phyloP scores from a whole-genome alignment of 2,888 invertebrate species.

The Andrena chrysosceles region DNA sequence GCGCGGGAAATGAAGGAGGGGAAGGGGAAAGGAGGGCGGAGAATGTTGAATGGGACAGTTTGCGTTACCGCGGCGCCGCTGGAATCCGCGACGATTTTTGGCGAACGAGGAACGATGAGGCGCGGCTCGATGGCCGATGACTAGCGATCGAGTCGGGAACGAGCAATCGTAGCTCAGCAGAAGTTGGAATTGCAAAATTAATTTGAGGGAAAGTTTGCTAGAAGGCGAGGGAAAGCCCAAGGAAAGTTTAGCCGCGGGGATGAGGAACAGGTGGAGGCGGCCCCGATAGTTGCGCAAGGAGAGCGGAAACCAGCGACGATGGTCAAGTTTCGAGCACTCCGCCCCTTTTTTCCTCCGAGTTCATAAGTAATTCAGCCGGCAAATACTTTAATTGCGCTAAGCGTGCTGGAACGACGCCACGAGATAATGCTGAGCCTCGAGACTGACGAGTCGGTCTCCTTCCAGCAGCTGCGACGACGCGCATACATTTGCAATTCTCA shows the following conservation, averaged over 20 bases:
- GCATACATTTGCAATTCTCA: conserved; percentile 65
- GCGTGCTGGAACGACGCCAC: conserved; percentile 29
- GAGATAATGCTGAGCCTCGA: conserved; percentile 70
- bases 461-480: not conserved
- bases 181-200: conserved; percentile 80
- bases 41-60: not conserved
- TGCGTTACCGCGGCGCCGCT: not conserved
- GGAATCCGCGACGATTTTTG: not conserved
- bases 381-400: conserved; percentile 78
- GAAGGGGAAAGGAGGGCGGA: not conserved
- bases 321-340: conserved; percentile 57
- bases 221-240: conserved; percentile 42
- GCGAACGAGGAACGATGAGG: not conserved
- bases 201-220: conserved; percentile 75
- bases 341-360: conserved; percentile 47
- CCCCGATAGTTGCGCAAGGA: conserved; percentile 38
- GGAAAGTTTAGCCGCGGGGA: conserved; percentile 32
- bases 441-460: conserved; percentile 61
- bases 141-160: conserved; percentile 22
- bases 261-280: not conserved
- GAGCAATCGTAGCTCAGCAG: conserved; percentile 15
- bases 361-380: conserved; percentile 78
- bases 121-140: conserved; percentile 11
- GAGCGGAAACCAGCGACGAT: conserved; percentile 40
- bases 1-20: not conserved